phyloP scores from a whole-genome alignment of 2,113 vertebrate genomes.

The Chaetodon trifascialis region DNA sequence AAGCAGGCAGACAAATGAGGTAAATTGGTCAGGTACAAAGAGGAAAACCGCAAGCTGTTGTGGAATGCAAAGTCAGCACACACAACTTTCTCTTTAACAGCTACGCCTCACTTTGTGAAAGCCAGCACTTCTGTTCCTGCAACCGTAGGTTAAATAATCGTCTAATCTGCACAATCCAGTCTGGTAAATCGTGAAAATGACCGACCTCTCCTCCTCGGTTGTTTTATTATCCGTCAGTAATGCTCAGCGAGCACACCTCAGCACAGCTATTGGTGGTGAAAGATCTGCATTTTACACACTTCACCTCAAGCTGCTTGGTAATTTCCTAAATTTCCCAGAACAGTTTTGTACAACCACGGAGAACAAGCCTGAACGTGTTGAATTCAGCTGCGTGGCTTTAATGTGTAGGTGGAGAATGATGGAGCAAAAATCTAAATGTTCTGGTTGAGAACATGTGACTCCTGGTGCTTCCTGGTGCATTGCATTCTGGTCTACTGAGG shows the following conservation, averaged over 20 bases:
- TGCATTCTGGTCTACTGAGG: background rate
- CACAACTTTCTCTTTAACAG: constrained; percentile 49
- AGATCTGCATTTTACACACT: background rate
- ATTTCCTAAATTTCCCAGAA: background rate
- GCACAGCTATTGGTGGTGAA: background rate
- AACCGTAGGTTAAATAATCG: background rate
- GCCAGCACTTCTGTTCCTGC: constrained; percentile 10
- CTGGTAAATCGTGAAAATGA: background rate
- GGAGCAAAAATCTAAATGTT: background rate
- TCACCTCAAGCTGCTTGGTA: background rate
- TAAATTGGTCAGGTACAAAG: constrained; percentile 69
- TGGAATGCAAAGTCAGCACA: constrained; percentile 79
- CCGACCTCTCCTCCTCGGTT: background rate
- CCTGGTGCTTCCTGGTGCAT: background rate
- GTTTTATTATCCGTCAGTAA: background rate
- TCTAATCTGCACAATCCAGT: background rate
- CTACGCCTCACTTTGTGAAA: constrained; percentile 47
- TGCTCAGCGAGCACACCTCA: background rate
- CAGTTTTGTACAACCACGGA: background rate
- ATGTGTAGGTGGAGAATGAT: background rate
- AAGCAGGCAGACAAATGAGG: constrained; percentile 74
- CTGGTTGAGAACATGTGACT: background rate
- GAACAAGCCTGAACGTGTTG: constrained; percentile 21
- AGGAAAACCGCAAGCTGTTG: constrained; percentile 71
- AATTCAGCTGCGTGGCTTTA: background rate